Evolutionary conservation across 2,113 vertebrate genomes (phyloP).

Genomic region (Neoarius graeffei): DNA sequence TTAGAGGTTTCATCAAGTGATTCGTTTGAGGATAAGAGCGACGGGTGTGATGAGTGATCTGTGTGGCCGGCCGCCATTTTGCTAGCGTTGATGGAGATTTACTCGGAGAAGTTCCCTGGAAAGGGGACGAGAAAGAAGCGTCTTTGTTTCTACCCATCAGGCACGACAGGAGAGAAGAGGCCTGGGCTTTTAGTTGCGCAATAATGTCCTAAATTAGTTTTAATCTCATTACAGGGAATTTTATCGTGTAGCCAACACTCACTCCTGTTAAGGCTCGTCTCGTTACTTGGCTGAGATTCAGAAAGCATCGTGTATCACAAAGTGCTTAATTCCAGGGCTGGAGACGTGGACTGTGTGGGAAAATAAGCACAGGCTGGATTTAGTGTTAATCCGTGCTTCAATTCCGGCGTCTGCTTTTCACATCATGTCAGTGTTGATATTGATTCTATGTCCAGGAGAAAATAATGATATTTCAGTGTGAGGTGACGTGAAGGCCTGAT

Average conservation of each 20-base stretch:
- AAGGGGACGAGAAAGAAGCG: slow-evolving; percentile 1
- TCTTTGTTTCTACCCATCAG: slow-evolving; percentile 46
- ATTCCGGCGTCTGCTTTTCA: neutral
- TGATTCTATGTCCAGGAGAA: neutral
- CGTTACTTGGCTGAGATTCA: slow-evolving; percentile 24
- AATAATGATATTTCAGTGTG: slow-evolving; percentile 1
- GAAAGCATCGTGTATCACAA: neutral
- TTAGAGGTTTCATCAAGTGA: slow-evolving; percentile 53
- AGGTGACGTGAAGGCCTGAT: neutral
- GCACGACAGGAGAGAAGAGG: slow-evolving; percentile 11
- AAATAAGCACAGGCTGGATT: neutral
- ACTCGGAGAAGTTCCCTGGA: slow-evolving; percentile 34
- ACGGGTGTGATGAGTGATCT: slow-evolving; percentile 50
- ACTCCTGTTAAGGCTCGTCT: slow-evolving; percentile 15
- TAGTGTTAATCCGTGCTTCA: neutral
- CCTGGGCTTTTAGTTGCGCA: slow-evolving; percentile 41
- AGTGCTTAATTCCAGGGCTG: slow-evolving; percentile 1
- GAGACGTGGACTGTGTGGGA: neutral
- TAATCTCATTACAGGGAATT: slow-evolving; percentile 54
- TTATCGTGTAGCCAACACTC: slow-evolving; percentile 55
- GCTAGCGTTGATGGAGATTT: slow-evolving; percentile 44
- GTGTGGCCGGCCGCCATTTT: slow-evolving; percentile 46
- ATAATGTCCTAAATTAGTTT: slow-evolving; percentile 52
- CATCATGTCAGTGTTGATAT: neutral
- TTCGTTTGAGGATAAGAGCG: slow-evolving; percentile 43